phyloP scores from a whole-genome alignment of 2,888 invertebrate genomes.

The Heliconius aoede region DNA sequence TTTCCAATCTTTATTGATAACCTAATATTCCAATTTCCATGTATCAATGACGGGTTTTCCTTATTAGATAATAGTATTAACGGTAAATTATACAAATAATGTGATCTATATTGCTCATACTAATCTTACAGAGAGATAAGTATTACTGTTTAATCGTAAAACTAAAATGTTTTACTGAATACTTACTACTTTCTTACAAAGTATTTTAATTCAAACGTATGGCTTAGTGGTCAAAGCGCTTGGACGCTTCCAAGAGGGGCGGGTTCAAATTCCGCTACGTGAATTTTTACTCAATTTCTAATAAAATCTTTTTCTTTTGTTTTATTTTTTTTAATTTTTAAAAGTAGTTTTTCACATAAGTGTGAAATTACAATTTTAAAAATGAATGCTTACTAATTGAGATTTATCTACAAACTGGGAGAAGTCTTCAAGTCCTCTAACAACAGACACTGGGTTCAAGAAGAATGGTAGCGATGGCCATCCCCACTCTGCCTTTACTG shows the following conservation, averaged over 20 bases:
- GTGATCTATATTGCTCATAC: background rate
- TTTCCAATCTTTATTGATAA: background rate
- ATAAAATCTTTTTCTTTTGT: background rate
- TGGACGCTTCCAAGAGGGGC: background rate
- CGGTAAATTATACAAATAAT: background rate
- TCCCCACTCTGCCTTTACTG: conserved; percentile 3
- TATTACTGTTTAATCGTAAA: background rate
- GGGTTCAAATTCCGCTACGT: background rate
- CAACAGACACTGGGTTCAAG: background rate
- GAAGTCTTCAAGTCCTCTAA: conserved; percentile 4
- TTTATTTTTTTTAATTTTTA: no score
- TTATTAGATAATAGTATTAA: background rate
- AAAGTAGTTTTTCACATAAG: no score
- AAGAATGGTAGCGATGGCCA: background rate
- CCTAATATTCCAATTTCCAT: background rate
- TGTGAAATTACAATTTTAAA: background rate
- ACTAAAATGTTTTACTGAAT: background rate
- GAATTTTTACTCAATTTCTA: background rate
- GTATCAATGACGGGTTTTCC: background rate
- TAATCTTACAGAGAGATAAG: background rate
- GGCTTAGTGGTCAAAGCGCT: background rate
- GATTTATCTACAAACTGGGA: conserved; percentile 8
- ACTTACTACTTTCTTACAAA: background rate
- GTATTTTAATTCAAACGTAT: no score
- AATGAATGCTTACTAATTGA: background rate